phyloP scores from a whole-genome alignment of 2,113 vertebrate species.

The Apodemus speciosus region DNA sequence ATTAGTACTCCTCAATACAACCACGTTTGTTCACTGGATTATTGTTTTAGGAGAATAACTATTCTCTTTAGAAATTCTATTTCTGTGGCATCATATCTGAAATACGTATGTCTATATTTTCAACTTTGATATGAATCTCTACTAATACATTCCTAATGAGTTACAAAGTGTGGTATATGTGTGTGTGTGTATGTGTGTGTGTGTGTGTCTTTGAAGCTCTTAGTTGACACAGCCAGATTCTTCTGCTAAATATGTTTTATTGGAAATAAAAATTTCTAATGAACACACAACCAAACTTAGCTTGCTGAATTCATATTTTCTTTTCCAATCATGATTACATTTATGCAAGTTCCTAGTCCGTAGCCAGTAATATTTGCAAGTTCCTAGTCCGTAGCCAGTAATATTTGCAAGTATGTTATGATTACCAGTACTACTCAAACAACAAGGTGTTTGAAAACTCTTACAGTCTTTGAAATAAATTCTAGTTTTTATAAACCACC shows the following conservation, averaged over 20 bases:
- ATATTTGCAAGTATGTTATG: not conserved
- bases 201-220: not conserved
- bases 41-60: not conserved
- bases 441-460: not conserved
- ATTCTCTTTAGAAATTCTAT: not conserved
- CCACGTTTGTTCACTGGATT: not conserved
- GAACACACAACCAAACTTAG: not conserved
- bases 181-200: not conserved
- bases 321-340: not conserved
- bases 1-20: not conserved
- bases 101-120: not conserved
- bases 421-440: no score
- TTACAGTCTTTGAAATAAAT: not conserved
- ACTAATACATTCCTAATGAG: not conserved
- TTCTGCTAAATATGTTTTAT: not conserved
- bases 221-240: not conserved
- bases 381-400: not conserved
- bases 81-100: not conserved
- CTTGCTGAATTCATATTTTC: not conserved
- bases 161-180: not conserved
- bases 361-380: not conserved
- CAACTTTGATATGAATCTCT: not conserved
- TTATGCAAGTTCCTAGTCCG: not conserved
- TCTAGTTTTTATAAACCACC: not conserved
- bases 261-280: not conserved